A percentile compares a stretch with the other conserved stretches of the same genome.
Conservation (phyloP, 1,140 invertebrate species). For the Rhynchophorus ferrugineus region DNA sequence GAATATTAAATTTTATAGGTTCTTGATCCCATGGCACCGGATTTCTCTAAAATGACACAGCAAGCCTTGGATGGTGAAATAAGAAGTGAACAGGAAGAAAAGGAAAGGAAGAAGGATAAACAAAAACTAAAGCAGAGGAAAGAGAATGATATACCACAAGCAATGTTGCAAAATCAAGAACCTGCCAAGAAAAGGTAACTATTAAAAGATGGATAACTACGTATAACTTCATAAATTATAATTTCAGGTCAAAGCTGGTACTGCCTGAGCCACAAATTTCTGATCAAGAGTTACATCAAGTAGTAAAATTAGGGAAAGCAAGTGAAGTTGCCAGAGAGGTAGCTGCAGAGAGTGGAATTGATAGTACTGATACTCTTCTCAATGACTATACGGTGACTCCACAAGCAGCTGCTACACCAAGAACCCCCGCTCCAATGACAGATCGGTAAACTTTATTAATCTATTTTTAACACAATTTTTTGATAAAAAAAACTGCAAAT, state of each 20-base stretch:
- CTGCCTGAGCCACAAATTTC: conserved; percentile 95
- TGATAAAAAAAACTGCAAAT: too few species aligned
- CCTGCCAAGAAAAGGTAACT: conserved; percentile 73
- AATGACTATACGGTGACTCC: conserved; percentile 88
- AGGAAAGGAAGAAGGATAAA: conserved; percentile 83
- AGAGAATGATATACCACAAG: conserved; percentile 91
- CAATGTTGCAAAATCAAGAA: conserved; percentile 84
- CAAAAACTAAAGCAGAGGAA: conserved; percentile 90
- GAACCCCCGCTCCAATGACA: conserved; percentile 72
- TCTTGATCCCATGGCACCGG: conserved; percentile 79
- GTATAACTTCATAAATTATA: background rate
- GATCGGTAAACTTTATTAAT: too few species aligned
- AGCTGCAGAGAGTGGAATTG: conserved; percentile 73
- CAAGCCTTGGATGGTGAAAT: conserved; percentile 91
- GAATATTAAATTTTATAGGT: conserved; percentile 27
- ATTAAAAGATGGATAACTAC: background rate
- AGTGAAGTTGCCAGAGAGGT: conserved; percentile 90
- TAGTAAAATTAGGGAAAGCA: conserved; percentile 93
- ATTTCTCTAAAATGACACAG: conserved; percentile 83
- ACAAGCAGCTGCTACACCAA: conserved; percentile 67
- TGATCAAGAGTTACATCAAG: conserved; percentile 84
- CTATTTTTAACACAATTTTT: too few species aligned
- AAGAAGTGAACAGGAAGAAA: conserved; percentile 81
- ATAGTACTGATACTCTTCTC: conserved; percentile 78
- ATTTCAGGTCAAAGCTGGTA: conserved; percentile 75